Evolutionary conservation across 2,888 invertebrate species (phyloP).

Genomic region (Pammene fasciana): DNA sequence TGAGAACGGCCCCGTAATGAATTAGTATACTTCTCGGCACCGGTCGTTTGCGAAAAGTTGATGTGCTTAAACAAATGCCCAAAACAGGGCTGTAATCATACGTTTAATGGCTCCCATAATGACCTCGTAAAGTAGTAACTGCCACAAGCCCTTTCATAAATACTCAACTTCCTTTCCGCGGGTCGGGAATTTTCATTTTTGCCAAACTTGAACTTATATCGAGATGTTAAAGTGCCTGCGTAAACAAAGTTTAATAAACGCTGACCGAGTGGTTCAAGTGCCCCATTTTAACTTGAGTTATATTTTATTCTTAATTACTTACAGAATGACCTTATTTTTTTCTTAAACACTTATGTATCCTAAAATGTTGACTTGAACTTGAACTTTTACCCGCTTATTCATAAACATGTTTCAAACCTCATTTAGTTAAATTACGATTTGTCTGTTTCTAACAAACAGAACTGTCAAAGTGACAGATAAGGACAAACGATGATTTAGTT

Average conservation of each 20-base stretch:
- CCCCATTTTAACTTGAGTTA: constrained; percentile 3
- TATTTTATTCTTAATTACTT: constrained; percentile 5
- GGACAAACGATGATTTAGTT: too few species aligned
- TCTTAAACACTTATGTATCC: too few species aligned
- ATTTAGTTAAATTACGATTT: too few species aligned
- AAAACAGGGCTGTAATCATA: constrained; percentile 73
- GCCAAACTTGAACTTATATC: constrained; percentile 40
- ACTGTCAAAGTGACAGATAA: too few species aligned
- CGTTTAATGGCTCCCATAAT: constrained; percentile 78
- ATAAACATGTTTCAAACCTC: too few species aligned
- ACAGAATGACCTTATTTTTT: too few species aligned
- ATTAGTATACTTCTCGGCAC: constrained; percentile 54
- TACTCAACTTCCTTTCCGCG: constrained; percentile 65
- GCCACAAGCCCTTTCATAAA: constrained; percentile 73
- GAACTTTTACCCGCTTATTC: too few species aligned
- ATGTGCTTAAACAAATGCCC: constrained; percentile 77
- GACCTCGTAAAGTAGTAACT: constrained; percentile 78
- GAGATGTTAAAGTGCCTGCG: constrained; percentile 35
- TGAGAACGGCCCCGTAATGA: constrained; percentile 49
- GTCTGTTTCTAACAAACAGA: too few species aligned
- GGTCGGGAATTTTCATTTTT: constrained; percentile 51
- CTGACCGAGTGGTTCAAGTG: constrained; percentile 24
- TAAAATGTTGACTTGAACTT: too few species aligned
- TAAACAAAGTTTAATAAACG: constrained; percentile 42
- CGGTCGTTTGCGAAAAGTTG: constrained; percentile 77